Conservation (phyloP, 37 sponge, comb jelly and placozoan genomes). For the Amphimedon queenslandica region DNA sequence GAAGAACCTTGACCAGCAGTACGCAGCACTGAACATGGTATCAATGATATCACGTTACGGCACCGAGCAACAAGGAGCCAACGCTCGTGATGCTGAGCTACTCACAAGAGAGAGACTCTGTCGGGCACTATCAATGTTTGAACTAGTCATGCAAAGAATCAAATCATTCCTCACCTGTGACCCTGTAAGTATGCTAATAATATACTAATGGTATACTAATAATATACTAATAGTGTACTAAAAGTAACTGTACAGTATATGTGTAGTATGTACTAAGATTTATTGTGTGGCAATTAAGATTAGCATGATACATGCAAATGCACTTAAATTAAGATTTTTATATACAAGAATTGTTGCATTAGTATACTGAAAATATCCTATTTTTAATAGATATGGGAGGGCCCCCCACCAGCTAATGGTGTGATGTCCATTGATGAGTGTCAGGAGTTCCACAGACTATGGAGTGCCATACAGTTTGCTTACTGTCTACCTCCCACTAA, state of each 20-base stretch:
- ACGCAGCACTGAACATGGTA: conserved; percentile 77
- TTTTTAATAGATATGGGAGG: conserved; percentile 72
- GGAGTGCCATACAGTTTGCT: conserved; percentile 99
- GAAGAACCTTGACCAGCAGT: conserved; percentile 93
- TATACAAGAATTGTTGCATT: no score
- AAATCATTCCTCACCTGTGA: conserved; percentile 42
- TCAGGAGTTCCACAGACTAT: conserved; percentile 95
- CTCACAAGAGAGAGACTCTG: conserved; percentile 96
- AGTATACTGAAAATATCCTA: no score
- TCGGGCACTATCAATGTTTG: conserved; percentile 91
- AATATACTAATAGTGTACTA: no score
- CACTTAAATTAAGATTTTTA: no score
- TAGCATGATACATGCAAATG: no score
- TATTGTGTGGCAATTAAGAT: no score
- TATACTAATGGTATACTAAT: background rate
- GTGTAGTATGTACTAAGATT: no score
- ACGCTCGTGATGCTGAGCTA: conserved; percentile 85
- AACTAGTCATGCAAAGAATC: conserved; percentile 82
- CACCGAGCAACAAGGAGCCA: conserved; percentile 62
- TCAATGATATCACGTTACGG: conserved; percentile 67
- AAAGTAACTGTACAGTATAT: no score
- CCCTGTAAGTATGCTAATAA: background rate
- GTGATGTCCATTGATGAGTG: conserved; percentile 98
- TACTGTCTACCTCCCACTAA: conserved; percentile 71
- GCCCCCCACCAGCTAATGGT: conserved; percentile 83